Conservation (phyloP, 2,113 vertebrate genomes). For the Stigmatopora nigra region DNA sequence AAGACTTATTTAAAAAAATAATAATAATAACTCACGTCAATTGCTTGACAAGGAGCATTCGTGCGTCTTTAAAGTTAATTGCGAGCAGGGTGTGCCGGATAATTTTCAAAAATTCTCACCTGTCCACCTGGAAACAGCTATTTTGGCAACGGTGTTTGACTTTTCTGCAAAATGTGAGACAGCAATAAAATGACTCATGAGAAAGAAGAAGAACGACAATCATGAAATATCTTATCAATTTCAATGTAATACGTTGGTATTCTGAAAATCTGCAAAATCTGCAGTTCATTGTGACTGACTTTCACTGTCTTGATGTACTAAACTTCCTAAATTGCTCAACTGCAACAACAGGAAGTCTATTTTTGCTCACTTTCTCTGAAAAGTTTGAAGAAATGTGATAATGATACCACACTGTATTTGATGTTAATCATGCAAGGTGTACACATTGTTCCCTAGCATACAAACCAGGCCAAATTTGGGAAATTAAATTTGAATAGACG, state of each 20-base stretch:
- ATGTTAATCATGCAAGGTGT: neutral
- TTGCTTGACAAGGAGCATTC: neutral
- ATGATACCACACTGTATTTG: neutral
- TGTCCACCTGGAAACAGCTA: conserved; percentile 93
- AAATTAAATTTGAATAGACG: too few species aligned
- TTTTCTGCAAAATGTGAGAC: conserved; percentile 69
- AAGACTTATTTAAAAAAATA: neutral
- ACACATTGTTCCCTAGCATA: neutral
- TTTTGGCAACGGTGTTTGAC: conserved; percentile 81
- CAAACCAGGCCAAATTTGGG: too few species aligned
- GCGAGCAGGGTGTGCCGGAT: neutral
- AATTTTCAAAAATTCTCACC: conserved; percentile 65
- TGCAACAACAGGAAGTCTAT: neutral
- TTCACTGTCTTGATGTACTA: neutral
- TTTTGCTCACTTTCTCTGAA: neutral
- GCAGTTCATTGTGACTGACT: neutral
- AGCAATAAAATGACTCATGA: neutral
- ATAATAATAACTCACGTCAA: too few species aligned
- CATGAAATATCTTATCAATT: neutral
- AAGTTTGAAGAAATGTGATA: neutral
- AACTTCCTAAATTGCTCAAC: neutral
- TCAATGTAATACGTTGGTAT: neutral
- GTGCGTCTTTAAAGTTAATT: neutral
- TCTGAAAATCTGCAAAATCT: neutral
- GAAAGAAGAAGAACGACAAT: neutral